These are phyloP conservation scores for Conomelus anceps DNA, from an alignment of 2,888 invertebrate species.

Conservation along the genomic window DNA sequence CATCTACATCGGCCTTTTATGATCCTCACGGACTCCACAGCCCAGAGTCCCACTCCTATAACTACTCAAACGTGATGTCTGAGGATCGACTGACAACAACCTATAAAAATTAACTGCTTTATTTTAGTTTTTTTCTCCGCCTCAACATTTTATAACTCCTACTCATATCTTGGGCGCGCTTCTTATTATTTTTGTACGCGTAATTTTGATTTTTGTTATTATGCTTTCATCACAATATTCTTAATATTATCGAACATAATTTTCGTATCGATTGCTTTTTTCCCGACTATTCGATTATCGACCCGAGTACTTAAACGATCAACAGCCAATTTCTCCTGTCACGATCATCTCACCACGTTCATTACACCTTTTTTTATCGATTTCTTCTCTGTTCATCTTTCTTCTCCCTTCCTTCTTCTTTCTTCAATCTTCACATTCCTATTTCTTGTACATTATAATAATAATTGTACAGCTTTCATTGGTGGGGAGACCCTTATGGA, in stretches of 20 bases:
- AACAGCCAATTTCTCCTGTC: background rate
- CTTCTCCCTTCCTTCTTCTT: background rate
- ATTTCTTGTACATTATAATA: no score
- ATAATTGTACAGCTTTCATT: no score
- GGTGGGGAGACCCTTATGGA: no score
- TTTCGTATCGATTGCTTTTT: background rate
- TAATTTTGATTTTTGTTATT: background rate
- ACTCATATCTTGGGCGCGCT: background rate
- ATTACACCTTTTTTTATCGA: background rate
- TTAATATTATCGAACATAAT: background rate
- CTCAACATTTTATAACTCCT: no score
- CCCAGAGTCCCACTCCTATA: no score
- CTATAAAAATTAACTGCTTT: background rate
- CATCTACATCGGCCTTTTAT: background rate
- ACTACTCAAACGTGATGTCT: background rate
- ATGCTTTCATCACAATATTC: background rate
- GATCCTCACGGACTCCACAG: background rate
- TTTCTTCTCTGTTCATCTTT: no score
- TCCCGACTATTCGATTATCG: background rate
- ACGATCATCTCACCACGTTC: background rate
- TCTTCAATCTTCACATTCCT: background rate
- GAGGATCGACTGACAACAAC: background rate
- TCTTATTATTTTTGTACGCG: background rate
- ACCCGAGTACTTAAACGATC: background rate
- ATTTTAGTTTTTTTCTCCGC: background rate